phyloP scores from a whole-genome alignment of 2,888 invertebrate species.

The Lepidonotus clava region DNA sequence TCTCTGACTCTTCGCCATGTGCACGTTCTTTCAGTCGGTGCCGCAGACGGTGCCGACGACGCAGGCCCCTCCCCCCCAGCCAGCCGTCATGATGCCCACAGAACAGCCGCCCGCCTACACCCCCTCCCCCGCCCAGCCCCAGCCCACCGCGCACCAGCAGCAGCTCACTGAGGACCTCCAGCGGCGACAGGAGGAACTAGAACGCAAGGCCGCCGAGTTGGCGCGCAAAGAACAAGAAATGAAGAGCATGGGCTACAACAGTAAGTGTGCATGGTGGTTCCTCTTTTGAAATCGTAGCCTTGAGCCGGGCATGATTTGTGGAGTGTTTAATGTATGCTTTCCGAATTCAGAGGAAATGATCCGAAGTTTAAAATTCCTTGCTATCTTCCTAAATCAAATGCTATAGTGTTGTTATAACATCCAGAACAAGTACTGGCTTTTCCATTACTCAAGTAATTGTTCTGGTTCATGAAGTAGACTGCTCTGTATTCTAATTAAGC shows the following conservation, averaged over 20 bases:
- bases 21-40: not conserved
- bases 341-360: no score
- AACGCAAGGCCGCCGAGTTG: constrained; percentile 93
- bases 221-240: constrained; percentile 91
- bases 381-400: no score
- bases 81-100: constrained; percentile 90
- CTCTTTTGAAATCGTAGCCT: no score
- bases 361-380: no score
- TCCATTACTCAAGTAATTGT: no score
- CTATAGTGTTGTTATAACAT: no score
- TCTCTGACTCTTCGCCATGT: not conserved
- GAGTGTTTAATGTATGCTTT: no score
- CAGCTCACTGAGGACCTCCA: constrained; percentile 81
- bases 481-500: no score
- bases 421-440: no score
- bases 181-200: constrained; percentile 86
- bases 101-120: constrained; percentile 83
- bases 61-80: constrained; percentile 82
- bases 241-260: constrained; percentile 48
- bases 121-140: constrained; percentile 82
- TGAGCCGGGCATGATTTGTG: not conserved
- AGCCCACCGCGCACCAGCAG: not conserved
- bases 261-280: not conserved
- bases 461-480: no score
- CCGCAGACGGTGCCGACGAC: constrained; percentile 9